Conservation (phyloP, 1,140 invertebrate genomes). For the Drosophila kohkoa region DNA sequence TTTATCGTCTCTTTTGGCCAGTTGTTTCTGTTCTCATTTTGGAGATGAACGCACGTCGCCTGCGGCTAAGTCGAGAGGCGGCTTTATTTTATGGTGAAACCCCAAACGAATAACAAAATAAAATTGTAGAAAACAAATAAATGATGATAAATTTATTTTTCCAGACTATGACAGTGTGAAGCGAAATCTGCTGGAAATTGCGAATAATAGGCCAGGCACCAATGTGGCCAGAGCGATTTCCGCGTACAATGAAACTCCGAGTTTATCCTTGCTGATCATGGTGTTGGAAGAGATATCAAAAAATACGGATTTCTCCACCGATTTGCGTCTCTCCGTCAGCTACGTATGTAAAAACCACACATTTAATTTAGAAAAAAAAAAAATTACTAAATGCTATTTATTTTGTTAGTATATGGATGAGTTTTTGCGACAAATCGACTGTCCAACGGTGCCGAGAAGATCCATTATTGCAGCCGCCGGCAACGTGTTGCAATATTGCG, state of each 20-base stretch:
- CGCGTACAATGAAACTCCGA: constrained; percentile 54
- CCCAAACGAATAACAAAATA: constrained; percentile 26
- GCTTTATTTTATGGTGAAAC: constrained; percentile 34
- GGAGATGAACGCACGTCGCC: constrained; percentile 23
- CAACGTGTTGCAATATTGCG: constrained; percentile 51
- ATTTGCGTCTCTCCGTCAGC: constrained; percentile 61
- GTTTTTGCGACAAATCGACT: constrained; percentile 23
- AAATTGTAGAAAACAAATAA: constrained; percentile 5
- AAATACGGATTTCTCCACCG: constrained; percentile 68
- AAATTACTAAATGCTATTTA: neutral
- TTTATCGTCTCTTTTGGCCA: constrained; percentile 16
- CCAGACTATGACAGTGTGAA: constrained; percentile 27
- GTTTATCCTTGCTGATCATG: constrained; percentile 43
- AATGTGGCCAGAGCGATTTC: constrained; percentile 68
- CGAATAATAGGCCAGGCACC: constrained; percentile 62
- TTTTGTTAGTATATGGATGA: constrained; percentile 57
- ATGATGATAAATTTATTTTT: neutral
- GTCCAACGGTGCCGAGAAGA: constrained; percentile 36
- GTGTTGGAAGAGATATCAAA: constrained; percentile 75
- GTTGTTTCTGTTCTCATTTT: constrained; percentile 27
- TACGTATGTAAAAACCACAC: constrained; percentile 60
- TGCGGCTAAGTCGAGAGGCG: constrained; percentile 18
- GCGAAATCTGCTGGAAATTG: constrained; percentile 52
- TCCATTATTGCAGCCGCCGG: constrained; percentile 45
- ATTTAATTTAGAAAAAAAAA: neutral